Evolutionary conservation across 1,140 invertebrate species (phyloP), one percentile per base, ranked within the genome.

Genomic region (Heliothis subflexa): DNA sequence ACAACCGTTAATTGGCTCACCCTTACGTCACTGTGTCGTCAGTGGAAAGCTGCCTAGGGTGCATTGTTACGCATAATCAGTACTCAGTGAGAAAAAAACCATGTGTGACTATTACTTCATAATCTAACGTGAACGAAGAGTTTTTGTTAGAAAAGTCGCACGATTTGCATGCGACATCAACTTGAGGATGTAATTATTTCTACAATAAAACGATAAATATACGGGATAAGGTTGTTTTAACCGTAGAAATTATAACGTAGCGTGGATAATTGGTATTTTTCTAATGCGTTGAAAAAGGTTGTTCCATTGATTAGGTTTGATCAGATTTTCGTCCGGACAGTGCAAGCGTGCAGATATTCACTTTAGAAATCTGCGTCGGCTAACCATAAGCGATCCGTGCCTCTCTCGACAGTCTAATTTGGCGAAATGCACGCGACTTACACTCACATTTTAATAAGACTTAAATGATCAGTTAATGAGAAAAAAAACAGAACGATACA

Each of bases 31-130:
- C 59, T 10, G 5, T 45, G 47, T 66, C 62, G 62, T 49, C 62
- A 18, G 62, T 75, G 64, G 73, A 75, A 75, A 75, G 73, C 73
- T 28, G 50, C 47, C 66, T 49, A 70, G 66, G 18, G 66, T 25
- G 66, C 33, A 70, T 70, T 70, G 66, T 70, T 70, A 70, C 66
- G 66, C 66, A 70, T 25, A 70, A 13, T 7, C 47, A 25, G 13
- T 18, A 25, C 18, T 14, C 55, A 59, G 55, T 70, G 66, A 70
- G 66, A 70, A 70, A 62, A 70, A 70, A 52, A 47, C 47, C 47
- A 70, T 21, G 11, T 64, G 73, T 59, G 73, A 25, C 57, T 50
- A 75, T 75, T 64, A 64, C 54, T 74, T 28, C 55, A 61, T 59
- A 74, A 74, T 47, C 55, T 47, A 64, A 50, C 54, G 25, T 62